Evolutionary conservation across 2,113 vertebrate genomes (phyloP).

Genomic region (Phaethon lepturus): DNA sequence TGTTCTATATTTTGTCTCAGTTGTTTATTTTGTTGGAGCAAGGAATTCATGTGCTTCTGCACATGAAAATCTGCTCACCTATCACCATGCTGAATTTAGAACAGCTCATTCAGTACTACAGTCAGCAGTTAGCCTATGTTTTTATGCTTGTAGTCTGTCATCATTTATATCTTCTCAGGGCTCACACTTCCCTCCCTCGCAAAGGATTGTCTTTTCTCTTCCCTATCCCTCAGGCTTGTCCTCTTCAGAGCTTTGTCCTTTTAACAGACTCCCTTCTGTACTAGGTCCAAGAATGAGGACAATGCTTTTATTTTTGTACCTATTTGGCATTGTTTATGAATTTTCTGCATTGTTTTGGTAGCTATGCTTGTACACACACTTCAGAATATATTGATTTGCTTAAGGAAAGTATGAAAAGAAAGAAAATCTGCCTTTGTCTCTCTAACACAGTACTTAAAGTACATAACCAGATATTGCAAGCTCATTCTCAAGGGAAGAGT

Average conservation of each 20-base stretch:
- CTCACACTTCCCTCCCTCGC: neutral
- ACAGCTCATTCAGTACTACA: neutral
- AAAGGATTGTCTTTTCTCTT: neutral
- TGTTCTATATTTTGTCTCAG: neutral
- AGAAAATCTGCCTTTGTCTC: neutral
- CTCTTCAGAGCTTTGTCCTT: neutral
- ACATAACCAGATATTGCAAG: neutral
- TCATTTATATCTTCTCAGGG: neutral
- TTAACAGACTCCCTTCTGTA: neutral
- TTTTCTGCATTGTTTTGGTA: neutral
- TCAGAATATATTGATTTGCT: neutral
- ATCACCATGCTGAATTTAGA: neutral
- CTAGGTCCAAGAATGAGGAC: neutral
- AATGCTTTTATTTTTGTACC: neutral
- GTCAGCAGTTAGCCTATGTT: neutral
- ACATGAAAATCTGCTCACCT: neutral
- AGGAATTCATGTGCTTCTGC: neutral
- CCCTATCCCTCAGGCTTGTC: neutral
- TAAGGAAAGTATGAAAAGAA: neutral
- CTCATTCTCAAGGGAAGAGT: neutral
- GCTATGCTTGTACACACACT: neutral
- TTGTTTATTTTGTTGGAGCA: neutral
- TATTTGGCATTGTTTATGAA: neutral
- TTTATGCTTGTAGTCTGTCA: neutral
- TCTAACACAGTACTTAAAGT: neutral